Evolutionary conservation across 2,888 invertebrate species (phyloP), one percentile per base, ranked within the genome.

Genomic region (Shargacucullia verbasci): DNA sequence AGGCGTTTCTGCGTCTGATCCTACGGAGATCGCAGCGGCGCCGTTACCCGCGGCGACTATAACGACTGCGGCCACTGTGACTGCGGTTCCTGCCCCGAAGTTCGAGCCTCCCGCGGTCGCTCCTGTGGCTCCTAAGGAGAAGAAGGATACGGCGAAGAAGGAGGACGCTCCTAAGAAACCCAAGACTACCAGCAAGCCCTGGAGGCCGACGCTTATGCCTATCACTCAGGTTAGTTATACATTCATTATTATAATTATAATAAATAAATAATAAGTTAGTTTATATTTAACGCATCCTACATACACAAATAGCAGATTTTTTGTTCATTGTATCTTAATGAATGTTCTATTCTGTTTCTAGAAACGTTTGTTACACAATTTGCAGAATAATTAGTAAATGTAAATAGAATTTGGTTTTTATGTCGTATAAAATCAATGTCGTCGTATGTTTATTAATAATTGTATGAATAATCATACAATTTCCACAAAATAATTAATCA

Each of bases 181-280:
- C 10, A 94, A 90, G 64, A 89, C 94, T 0, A 94, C 95, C 44
- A 95, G 94, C 48, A 96, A 96, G 77, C 96, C 96, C 57, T 97
- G 96, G 96, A 91, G 96, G 56, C 96, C 96, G 0, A 96, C 96
- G 5, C 88, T 97, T 25, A 96, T 97, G 91, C 96, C 96, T 1
- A 95, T 96, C 27, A 95, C 95, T 52, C 88, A 80, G 66, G 94
- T 94, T 80, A 84, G 92, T 83, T 46, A 13, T 14, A 12, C 1
- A 10, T 44, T 25, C 49, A 15, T 2, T 20, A 20, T 20, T 20
- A 20, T 20, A n/a, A n/a, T n/a, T n/a, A n/a, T n/a, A n/a, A n/a
- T n/a, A n/a, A n/a, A n/a, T n/a, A n/a, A n/a, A n/a, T n/a, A n/a
- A n/a, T n/a, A n/a, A n/a, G n/a, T n/a, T n/a, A n/a, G n/a, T n/a